phyloP scores from a whole-genome alignment of 1,140 invertebrate genomes.

The Lithobius niger region DNA sequence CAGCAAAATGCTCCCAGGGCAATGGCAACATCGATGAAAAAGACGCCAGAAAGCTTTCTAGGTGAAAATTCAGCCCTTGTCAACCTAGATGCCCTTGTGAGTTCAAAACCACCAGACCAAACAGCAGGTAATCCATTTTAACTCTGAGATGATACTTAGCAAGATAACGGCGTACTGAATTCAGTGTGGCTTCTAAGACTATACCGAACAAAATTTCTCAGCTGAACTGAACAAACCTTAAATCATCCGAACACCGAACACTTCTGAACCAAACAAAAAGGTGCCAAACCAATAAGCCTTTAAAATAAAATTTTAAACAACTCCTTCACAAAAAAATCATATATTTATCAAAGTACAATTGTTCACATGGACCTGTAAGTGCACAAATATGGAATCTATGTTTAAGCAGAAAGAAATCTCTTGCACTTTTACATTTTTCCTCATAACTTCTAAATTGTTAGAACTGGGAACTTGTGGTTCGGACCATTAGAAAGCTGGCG shows the following conservation, averaged over 20 bases:
- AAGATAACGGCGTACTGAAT: not conserved
- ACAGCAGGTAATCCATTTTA: not conserved
- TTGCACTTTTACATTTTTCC: no score
- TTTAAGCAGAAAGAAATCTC: no score
- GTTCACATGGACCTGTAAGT: no score
- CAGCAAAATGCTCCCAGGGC: not conserved
- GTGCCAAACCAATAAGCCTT: not conserved
- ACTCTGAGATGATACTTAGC: not conserved
- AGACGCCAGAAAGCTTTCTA: constrained; percentile 81
- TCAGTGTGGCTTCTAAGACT: not conserved
- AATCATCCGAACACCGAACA: not conserved
- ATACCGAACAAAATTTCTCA: not conserved
- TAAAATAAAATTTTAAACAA: not conserved
- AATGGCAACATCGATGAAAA: constrained; percentile 36
- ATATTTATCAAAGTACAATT: no score
- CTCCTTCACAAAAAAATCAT: no score
- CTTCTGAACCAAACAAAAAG: not conserved
- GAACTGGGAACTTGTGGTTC: no score
- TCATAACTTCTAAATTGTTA: no score
- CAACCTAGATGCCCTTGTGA: constrained; percentile 88
- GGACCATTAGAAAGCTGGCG: no score
- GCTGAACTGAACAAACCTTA: not conserved
- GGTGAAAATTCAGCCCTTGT: constrained; percentile 87
- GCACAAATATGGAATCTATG: no score
- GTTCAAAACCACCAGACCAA: constrained; percentile 26